A percentile compares a stretch with the other conserved stretches of the same genome.
phyloP scores from a whole-genome alignment of 2,888 invertebrate species.

The Leptarthrus brevirostris region DNA sequence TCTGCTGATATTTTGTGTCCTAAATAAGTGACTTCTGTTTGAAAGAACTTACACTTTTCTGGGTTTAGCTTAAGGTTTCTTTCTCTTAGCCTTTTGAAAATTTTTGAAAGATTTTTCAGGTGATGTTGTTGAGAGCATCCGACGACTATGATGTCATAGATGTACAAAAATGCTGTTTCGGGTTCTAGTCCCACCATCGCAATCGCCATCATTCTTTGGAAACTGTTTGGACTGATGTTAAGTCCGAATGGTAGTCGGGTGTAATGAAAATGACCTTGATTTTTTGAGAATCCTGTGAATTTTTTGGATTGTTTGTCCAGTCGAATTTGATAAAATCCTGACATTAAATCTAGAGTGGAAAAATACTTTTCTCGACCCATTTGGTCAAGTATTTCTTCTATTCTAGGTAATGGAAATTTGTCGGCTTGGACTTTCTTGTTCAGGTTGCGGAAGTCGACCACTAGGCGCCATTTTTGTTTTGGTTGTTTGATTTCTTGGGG shows the following conservation, averaged over 20 bases:
- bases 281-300: constrained; percentile 8
- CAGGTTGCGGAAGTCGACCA: no score
- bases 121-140: constrained; percentile 57
- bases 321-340: constrained; percentile 48
- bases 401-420: no score
- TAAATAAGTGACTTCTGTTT: no score
- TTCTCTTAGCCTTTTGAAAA: no score
- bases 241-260: no score
- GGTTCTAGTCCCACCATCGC: constrained; percentile 54
- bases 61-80: constrained; percentile 53
- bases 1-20: no score
- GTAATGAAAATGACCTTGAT: constrained; percentile 55
- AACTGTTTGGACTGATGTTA: constrained; percentile 55
- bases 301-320: constrained; percentile 34
- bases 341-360: constrained; percentile 45
- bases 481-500: background rate
- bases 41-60: constrained; percentile 55
- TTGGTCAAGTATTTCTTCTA: no score
- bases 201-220: constrained; percentile 57
- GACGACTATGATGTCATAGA: no score
- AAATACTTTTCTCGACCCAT: constrained; percentile 45
- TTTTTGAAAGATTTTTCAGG: constrained; percentile 49
- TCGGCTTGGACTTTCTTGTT: no score
- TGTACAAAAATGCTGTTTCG: constrained; percentile 54
- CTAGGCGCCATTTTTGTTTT: background rate